Evolutionary conservation across 2,113 vertebrate genomes (phyloP).

Genomic region (Lutjanus erythropterus): DNA sequence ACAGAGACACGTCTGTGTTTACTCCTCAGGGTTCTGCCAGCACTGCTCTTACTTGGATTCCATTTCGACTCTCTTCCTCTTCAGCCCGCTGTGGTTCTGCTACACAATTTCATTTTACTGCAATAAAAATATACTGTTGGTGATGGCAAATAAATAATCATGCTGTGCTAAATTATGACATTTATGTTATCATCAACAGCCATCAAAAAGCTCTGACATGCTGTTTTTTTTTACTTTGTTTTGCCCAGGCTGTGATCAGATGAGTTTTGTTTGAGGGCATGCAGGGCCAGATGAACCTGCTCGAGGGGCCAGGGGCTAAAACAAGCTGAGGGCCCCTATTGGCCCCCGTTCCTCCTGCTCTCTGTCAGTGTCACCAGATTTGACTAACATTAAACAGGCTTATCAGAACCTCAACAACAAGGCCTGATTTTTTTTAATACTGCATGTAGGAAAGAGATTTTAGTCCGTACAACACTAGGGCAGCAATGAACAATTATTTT

Average conservation of each 20-base stretch:
- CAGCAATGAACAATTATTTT: too few relatives aligned
- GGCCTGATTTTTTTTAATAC: too few relatives aligned
- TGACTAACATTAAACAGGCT: neutral
- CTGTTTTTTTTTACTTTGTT: neutral
- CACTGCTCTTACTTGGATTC: neutral
- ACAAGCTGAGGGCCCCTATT: neutral
- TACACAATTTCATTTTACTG: neutral
- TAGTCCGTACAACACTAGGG: too few relatives aligned
- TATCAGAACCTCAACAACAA: neutral
- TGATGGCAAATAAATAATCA: neutral
- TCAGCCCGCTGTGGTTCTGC: neutral
- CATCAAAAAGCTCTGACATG: neutral
- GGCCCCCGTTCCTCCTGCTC: neutral
- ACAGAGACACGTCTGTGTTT: conserved; percentile 42
- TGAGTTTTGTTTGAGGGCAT: neutral
- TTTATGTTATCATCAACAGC: neutral
- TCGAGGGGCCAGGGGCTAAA: neutral
- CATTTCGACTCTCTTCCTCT: neutral
- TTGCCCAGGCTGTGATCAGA: neutral
- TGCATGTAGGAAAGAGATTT: too few relatives aligned
- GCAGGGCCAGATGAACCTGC: neutral
- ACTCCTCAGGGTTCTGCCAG: conserved; percentile 28
- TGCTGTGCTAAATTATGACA: neutral
- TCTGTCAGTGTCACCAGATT: neutral
- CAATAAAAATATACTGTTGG: neutral